Base-by-base conservation (phyloP, 2,797 vertebrate genomes). In the Natrix natrix region DNA sequence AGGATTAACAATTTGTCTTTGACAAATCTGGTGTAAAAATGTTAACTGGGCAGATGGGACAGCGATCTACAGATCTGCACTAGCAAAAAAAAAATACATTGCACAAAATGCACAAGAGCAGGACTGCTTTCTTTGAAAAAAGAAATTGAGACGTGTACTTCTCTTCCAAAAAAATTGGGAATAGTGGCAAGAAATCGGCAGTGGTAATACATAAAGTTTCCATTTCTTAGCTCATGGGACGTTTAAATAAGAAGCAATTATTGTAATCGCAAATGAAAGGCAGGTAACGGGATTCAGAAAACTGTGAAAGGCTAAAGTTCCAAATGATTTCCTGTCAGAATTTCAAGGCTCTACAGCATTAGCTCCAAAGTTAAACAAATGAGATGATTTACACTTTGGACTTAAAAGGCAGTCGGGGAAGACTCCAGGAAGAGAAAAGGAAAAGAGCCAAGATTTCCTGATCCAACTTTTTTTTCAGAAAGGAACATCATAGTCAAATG, bases 171-270 rank as follows among this genome's bases (percentile, higher is more conserved):
- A 95, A 48, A 43, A 43, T 48, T 94, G 90, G 20, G 1, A 48
- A 0, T 48, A 48, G 20, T 24, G 37, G 74, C 10, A 83, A 92
- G 91, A 95, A 96, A 93, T 37, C 69, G 57, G 94, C 93, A 92
- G 12, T 92, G 90, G 94, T 94, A 96, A 97, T 37, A 37, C 88
- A 59, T 90, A 96, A n/a, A 96, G 96, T 95, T 97, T 96, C 94
- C 92, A 90, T 93, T 96, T 96, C 90, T 94, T 90, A 94, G 57
- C 91, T 87, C 78, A 93, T 95, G 92, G 0, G 60, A 61, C 66
- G 96, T 91, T 95, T 96, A 97, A 97, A 94, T 91, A 96, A 95
- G 87, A 95, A 95, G 66, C 61, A 95, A 95, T 97, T 97, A 96
- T 96, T 96, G 93, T 74, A 93, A 88, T 93, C 90, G 89, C 61